Conservation (phyloP, 64 coral and sea anemone genomes). For the Montipora cactus region DNA sequence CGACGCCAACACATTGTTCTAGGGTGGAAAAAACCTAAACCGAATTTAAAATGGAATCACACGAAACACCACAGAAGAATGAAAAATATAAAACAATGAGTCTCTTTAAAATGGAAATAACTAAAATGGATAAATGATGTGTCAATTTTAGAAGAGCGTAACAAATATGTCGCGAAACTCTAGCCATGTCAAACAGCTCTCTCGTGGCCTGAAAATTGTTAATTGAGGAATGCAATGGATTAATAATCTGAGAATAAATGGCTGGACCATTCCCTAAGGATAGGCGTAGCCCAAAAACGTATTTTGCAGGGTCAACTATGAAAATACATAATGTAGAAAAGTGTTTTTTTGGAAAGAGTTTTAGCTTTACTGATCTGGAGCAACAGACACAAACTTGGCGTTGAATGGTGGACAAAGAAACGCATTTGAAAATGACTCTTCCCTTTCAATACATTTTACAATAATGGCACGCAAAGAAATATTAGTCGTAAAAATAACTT, state of each 20-base stretch:
- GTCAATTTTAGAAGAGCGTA: background rate
- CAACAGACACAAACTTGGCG: too few relatives aligned
- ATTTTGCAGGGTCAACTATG: background rate
- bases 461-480: too few relatives aligned
- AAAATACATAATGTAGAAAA: too few relatives aligned
- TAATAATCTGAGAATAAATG: background rate
- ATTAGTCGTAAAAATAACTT: background rate
- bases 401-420: too few relatives aligned
- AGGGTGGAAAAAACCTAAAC: background rate
- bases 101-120: too few relatives aligned
- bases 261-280: background rate
- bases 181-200: constrained; percentile 17
- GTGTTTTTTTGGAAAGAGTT: background rate
- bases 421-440: too few relatives aligned
- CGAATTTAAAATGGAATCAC: too few relatives aligned
- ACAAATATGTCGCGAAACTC: background rate
- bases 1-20: background rate
- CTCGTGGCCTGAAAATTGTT: background rate
- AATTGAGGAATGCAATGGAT: background rate
- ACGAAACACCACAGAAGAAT: background rate
- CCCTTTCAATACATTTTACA: too few relatives aligned
- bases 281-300: background rate
- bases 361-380: background rate
- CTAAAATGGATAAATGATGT: background rate
- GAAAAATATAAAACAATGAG: too few relatives aligned